Evolutionary conservation across 2,888 invertebrate species (phyloP).

Genomic region (Tipula confusa): DNA sequence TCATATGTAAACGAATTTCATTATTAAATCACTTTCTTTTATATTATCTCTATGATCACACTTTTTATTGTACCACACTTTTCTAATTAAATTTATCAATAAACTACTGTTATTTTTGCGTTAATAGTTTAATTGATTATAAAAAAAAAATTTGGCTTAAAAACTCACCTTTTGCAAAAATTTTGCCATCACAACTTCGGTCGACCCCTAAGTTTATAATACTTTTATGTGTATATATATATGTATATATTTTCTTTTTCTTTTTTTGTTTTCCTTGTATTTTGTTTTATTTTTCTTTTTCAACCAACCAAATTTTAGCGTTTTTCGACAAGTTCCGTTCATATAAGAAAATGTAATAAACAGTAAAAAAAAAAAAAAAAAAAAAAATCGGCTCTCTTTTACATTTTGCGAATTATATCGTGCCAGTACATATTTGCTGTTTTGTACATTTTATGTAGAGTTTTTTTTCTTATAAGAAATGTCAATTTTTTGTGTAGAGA

Average conservation of each 20-base stretch:
- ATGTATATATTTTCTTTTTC: background rate
- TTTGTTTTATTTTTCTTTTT: conserved; percentile 5
- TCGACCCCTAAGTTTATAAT: conserved; percentile 32
- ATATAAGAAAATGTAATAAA: conserved; percentile 7
- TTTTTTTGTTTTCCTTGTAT: background rate
- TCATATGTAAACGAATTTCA: background rate
- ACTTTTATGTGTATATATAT: too few relatives aligned
- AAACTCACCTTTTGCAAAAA: conserved; percentile 70
- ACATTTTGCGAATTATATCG: conserved; percentile 20
- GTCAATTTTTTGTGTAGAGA: conserved; percentile 21
- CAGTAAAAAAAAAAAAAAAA: background rate
- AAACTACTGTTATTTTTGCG: background rate
- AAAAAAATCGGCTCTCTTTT: background rate
- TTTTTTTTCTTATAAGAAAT: conserved; percentile 6
- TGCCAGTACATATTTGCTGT: conserved; percentile 25
- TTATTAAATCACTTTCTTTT: conserved; percentile 20
- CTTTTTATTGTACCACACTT: conserved; percentile 27
- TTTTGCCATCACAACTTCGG: conserved; percentile 65
- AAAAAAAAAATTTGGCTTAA: conserved; percentile 32
- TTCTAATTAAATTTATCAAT: background rate
- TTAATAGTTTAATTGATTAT: background rate
- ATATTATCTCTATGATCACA: conserved; percentile 40
- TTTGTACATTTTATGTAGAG: conserved; percentile 20
- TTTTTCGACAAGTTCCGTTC: conserved; percentile 21
- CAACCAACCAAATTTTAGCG: conserved; percentile 29